These are phyloP conservation scores for Diplodus sargus DNA, from an alignment of 2,797 vertebrate genomes.

Conservation along the genomic window DNA sequence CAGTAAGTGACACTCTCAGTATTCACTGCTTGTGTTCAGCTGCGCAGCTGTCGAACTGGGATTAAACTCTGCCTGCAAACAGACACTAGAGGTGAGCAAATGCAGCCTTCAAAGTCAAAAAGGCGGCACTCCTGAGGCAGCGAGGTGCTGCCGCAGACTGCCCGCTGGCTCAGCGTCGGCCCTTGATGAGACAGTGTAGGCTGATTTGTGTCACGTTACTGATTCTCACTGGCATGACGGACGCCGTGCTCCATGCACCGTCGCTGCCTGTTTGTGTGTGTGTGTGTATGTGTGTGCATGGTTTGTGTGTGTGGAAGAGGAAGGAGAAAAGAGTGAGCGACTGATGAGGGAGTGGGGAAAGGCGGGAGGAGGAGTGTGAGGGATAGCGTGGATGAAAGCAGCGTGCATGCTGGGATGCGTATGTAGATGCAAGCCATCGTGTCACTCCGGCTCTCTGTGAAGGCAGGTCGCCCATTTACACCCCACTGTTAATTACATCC, in stretches of 20 bases:
- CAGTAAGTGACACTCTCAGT: conserved; percentile 48
- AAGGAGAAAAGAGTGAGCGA: neutral
- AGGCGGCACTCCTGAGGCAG: conserved; percentile 43
- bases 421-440: conserved; percentile 37
- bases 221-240: conserved; percentile 42
- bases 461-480: conserved; percentile 54
- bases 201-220: conserved; percentile 46
- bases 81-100: conserved; percentile 55
- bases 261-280: conserved; percentile 5
- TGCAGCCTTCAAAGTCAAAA: conserved; percentile 55
- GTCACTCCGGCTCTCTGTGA: conserved; percentile 43
- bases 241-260: conserved; percentile 42
- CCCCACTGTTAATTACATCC: conserved; percentile 34
- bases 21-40: conserved; percentile 44
- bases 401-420: conserved; percentile 62
- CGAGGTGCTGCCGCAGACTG: conserved; percentile 10
- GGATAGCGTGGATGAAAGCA: conserved; percentile 37
- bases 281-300: conserved; percentile 8
- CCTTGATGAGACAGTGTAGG: conserved; percentile 49
- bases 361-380: conserved; percentile 14
- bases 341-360: neutral
- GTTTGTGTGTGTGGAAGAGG: conserved; percentile 7
- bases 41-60: conserved; percentile 50
- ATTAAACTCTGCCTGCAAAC: conserved; percentile 55
- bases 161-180: conserved; percentile 38